Evolutionary conservation across 2,888 invertebrate species (phyloP), one percentile per base, ranked within the genome.

Genomic region (Cordilura impudica): DNA sequence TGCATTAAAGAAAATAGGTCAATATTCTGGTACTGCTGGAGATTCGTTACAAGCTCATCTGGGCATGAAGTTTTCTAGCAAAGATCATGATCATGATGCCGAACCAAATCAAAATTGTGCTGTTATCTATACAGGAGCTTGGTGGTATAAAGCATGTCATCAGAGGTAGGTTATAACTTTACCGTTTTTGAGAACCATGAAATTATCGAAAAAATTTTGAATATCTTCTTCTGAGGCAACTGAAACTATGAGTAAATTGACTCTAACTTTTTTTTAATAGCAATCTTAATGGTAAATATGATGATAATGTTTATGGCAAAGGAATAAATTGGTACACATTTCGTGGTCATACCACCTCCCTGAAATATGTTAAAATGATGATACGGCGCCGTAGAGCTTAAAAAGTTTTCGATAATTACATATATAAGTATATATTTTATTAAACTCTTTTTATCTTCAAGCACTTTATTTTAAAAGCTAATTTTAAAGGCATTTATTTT

Each of bases 101-200:
- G 2, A 43, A 8, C 2, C 47, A 2, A 43, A 18, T 47, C n/a
- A 1, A 1, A 75, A 61, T 21, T 75, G 75, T 63, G 75, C 69
- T 6, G 47, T 56, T 0, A 3, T 5, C 0, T 74, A 14, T 47
- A 67, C 58, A 1, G 74, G 73, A n/a, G 73, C 66, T 0, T 74
- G 73, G 73, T 74, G 73, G 73, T 45, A 74, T 23, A 35, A 23
- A 4, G 21, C n/a, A 4, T 74, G 73, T 74, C 73, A 69, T 56
- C 4, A 10, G 2, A 65, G 63, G 72, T 72, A 35, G 2, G 5
- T 21, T 0, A 14, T n/a, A 47, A 2, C 2, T 21, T 16, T 7
- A n/a, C n/a, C n/a, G n/a, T n/a, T n/a, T n/a, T n/a, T n/a, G n/a
- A n/a, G n/a, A n/a, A n/a, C n/a, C n/a, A n/a, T n/a, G n/a, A n/a